Evolutionary conservation across 2,888 invertebrate species (phyloP).

Genomic region (Chrysodeixis includens): DNA sequence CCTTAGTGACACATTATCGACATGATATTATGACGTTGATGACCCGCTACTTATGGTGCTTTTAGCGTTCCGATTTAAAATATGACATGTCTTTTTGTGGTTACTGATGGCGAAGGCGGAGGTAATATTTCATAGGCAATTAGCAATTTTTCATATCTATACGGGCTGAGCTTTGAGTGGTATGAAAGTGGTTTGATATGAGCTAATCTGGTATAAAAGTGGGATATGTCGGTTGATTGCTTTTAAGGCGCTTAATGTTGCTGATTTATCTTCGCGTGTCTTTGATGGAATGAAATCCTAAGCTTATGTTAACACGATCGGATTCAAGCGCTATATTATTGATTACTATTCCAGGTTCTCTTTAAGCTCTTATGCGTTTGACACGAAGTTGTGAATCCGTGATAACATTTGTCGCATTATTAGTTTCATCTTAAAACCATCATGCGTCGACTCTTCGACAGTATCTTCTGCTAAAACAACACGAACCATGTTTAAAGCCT

Average conservation of each 20-base stretch:
- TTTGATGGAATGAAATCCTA: constrained; percentile 11
- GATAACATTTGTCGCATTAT: background rate
- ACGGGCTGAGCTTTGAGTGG: constrained; percentile 51
- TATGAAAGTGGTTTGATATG: constrained; percentile 44
- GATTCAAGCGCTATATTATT: background rate
- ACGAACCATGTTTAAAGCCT: constrained; percentile 39
- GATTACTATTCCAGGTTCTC: background rate
- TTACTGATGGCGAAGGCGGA: constrained; percentile 36
- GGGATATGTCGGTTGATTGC: constrained; percentile 33
- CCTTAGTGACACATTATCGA: constrained; percentile 64
- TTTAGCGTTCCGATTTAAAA: constrained; percentile 59
- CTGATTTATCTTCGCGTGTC: constrained; percentile 35
- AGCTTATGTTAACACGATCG: background rate
- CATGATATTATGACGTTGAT: constrained; percentile 65
- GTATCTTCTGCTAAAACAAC: background rate
- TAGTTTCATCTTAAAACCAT: background rate
- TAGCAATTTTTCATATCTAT: constrained; percentile 60
- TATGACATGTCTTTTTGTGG: constrained; percentile 60
- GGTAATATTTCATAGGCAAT: constrained; percentile 58
- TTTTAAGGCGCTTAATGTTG: constrained; percentile 23
- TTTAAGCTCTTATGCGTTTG: background rate
- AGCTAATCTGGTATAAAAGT: constrained; percentile 36
- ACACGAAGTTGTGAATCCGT: background rate
- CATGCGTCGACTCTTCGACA: background rate
- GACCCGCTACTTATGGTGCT: constrained; percentile 58